Evolutionary conservation across 2,797 vertebrate species (phyloP).

Genomic region (Spizella passerina): DNA sequence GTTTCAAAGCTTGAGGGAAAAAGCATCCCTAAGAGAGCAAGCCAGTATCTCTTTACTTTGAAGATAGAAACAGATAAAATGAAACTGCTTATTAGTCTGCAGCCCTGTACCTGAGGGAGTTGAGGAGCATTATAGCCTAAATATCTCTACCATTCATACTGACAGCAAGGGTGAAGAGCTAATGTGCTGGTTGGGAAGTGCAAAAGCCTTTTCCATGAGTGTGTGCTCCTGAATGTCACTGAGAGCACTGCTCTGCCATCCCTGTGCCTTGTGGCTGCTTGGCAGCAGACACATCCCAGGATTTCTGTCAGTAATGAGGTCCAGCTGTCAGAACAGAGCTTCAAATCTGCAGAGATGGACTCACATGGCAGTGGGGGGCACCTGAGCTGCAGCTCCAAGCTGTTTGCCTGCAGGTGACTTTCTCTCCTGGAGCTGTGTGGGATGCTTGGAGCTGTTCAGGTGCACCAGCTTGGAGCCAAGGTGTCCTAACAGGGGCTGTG

Average conservation of each 20-base stretch:
- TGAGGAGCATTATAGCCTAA: neutral
- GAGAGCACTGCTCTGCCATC: neutral
- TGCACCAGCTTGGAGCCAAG: neutral
- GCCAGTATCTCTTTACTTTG: neutral
- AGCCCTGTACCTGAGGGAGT: neutral
- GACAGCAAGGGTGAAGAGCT: constrained; percentile 20
- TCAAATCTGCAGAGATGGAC: neutral
- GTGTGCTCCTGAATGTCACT: neutral
- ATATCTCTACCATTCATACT: neutral
- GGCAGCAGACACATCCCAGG: neutral
- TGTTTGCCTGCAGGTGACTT: neutral
- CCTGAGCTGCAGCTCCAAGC: neutral
- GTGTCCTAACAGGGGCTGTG: neutral
- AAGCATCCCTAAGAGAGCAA: neutral
- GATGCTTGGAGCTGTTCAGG: neutral
- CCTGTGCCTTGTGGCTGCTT: neutral
- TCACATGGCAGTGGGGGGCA: accelerated
- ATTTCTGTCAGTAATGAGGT: neutral
- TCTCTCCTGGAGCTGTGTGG: neutral
- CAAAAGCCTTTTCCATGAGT: neutral
- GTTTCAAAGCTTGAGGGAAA: constrained; percentile 12
- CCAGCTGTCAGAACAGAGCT: neutral
- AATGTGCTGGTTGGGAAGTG: neutral
- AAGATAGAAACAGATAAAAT: neutral
- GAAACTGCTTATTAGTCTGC: neutral